These are phyloP conservation scores for Lamprologus speciosus DNA, from an alignment of 2,113 vertebrate species.

Conservation along the genomic window DNA sequence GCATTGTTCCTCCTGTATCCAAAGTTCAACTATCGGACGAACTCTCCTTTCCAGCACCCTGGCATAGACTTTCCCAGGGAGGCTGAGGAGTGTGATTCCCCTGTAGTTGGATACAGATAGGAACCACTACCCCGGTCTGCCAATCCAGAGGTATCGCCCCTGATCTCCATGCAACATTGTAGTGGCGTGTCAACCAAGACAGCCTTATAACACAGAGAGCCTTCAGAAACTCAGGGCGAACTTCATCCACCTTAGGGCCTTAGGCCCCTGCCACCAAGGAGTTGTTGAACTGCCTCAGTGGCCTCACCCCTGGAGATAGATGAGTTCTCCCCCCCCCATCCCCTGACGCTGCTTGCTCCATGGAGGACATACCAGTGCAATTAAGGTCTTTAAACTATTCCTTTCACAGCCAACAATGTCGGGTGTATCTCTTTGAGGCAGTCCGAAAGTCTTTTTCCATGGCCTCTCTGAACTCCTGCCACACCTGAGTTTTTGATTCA, in stretches of 20 bases:
- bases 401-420: neutral
- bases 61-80: neutral
- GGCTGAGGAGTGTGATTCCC: neutral
- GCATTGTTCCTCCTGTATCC: neutral
- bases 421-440: neutral
- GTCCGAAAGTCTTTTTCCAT: neutral
- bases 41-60: neutral
- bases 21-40: neutral
- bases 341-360: neutral
- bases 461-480: neutral
- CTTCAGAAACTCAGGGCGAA: neutral
- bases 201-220: neutral
- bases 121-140: neutral
- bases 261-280: neutral
- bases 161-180: neutral
- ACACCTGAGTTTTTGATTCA: neutral
- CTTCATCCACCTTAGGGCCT: neutral
- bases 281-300: neutral
- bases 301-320: neutral
- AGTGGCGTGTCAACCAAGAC: neutral
- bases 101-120: neutral
- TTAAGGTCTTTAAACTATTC: neutral
- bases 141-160: neutral
- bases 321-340: neutral
- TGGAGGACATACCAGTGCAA: neutral